A percentile compares a stretch with the other conserved stretches of the same genome.
Conservation (phyloP, 2,888 invertebrate species). For the Papilio protenor region DNA sequence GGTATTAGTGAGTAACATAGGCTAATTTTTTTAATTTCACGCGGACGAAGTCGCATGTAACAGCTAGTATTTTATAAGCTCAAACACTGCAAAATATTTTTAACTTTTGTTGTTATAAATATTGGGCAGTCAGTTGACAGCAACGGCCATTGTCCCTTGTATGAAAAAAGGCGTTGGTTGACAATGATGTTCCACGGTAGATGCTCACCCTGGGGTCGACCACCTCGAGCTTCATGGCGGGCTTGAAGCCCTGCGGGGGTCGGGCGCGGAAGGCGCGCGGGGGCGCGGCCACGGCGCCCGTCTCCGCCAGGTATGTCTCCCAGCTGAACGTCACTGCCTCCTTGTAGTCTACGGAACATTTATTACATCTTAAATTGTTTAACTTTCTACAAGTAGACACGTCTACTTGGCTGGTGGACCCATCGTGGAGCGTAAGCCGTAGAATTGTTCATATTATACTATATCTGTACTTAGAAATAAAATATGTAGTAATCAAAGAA, state of each 20-base stretch:
- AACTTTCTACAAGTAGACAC: too few relatives aligned
- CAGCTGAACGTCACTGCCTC: conserved; percentile 91
- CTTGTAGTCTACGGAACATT: conserved; percentile 83
- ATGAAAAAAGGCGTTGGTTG: neutral
- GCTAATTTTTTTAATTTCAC: too few relatives aligned
- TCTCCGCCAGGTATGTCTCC: conserved; percentile 92
- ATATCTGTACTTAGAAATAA: too few relatives aligned
- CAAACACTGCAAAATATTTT: neutral
- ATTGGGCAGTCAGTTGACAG: too few relatives aligned
- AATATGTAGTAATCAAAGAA: neutral
- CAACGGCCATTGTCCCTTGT: too few relatives aligned
- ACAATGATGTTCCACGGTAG: neutral
- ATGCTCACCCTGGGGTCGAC: conserved; percentile 89
- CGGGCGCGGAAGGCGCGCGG: conserved; percentile 92
- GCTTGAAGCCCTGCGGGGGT: conserved; percentile 90
- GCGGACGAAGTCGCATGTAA: too few relatives aligned
- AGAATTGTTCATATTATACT: too few relatives aligned
- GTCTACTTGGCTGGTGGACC: too few relatives aligned
- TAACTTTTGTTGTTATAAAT: too few relatives aligned
- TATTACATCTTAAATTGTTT: neutral
- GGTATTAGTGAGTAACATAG: too few relatives aligned
- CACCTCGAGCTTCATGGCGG: conserved; percentile 94
- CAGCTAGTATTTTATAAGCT: neutral
- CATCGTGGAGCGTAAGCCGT: too few relatives aligned
- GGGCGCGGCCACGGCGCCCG: conserved; percentile 90